phyloP scores from a whole-genome alignment of 2,797 vertebrate species.

The Numenius phaeopus region DNA sequence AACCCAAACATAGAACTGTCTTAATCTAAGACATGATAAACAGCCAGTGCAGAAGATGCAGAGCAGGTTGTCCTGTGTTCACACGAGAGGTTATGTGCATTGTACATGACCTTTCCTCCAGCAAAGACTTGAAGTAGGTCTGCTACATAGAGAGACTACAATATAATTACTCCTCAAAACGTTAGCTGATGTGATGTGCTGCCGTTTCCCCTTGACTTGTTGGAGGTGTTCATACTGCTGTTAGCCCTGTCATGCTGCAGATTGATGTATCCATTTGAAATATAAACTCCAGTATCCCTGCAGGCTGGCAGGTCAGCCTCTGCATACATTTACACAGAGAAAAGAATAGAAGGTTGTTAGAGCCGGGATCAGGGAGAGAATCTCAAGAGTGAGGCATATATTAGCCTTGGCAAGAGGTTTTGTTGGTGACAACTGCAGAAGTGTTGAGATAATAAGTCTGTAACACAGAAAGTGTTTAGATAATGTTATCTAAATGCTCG shows the following conservation, averaged over 20 bases:
- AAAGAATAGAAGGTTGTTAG: background rate
- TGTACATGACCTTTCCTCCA: background rate
- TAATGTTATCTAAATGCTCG: conserved; percentile 59
- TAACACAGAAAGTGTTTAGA: conserved; percentile 57
- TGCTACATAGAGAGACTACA: background rate
- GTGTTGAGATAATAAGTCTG: conserved; percentile 50
- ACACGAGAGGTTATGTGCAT: rapidly evolving
- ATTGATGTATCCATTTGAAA: background rate
- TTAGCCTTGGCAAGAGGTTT: conserved; percentile 61
- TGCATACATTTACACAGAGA: background rate
- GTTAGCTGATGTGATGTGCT: background rate
- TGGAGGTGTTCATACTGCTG: background rate
- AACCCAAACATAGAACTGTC: background rate
- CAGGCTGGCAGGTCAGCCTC: background rate
- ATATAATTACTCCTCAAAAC: background rate
- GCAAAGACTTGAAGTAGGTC: background rate
- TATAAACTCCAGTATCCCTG: background rate
- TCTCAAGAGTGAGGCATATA: background rate
- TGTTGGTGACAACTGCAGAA: conserved; percentile 58
- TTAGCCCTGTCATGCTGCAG: background rate
- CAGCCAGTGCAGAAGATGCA: background rate
- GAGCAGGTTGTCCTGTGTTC: background rate
- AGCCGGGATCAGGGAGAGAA: conserved; percentile 24
- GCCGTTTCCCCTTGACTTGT: background rate
- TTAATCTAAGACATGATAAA: background rate